Evolutionary conservation across 2,888 invertebrate species (phyloP).

Genomic region (Cistogaster globosa): DNA sequence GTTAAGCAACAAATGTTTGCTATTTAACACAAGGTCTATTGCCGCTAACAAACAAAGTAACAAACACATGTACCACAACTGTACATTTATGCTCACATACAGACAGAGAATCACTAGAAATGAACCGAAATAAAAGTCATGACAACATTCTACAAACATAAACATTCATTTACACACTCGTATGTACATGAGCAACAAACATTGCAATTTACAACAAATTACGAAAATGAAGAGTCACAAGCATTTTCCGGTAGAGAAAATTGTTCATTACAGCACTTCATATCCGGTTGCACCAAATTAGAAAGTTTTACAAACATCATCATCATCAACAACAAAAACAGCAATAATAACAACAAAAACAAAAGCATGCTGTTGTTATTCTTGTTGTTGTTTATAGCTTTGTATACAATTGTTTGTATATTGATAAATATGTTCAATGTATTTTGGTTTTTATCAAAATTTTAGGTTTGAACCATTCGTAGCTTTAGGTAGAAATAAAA

Average conservation of each 20-base stretch:
- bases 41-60: constrained; percentile 53
- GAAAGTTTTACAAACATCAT: constrained; percentile 74
- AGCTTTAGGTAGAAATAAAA: no score
- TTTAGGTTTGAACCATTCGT: no score
- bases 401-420: background rate
- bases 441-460: no score
- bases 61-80: background rate
- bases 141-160: background rate
- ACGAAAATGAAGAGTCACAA: constrained; percentile 77
- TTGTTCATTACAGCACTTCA: constrained; percentile 94
- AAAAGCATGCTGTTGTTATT: background rate
- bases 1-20: constrained; percentile 51
- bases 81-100: background rate
- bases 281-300: constrained; percentile 86
- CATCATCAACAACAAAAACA: constrained; percentile 4
- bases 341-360: background rate
- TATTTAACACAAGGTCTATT: constrained; percentile 57
- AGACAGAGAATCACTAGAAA: constrained; percentile 6
- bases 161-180: background rate
- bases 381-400: background rate
- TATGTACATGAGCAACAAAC: constrained; percentile 22
- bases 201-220: constrained; percentile 65
- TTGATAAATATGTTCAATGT: no score
- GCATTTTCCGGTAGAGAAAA: constrained; percentile 84
- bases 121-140: constrained; percentile 50